These are phyloP conservation scores for Octodon degus DNA, from an alignment of 2,113 vertebrate genomes.

Conservation along the genomic window DNA sequence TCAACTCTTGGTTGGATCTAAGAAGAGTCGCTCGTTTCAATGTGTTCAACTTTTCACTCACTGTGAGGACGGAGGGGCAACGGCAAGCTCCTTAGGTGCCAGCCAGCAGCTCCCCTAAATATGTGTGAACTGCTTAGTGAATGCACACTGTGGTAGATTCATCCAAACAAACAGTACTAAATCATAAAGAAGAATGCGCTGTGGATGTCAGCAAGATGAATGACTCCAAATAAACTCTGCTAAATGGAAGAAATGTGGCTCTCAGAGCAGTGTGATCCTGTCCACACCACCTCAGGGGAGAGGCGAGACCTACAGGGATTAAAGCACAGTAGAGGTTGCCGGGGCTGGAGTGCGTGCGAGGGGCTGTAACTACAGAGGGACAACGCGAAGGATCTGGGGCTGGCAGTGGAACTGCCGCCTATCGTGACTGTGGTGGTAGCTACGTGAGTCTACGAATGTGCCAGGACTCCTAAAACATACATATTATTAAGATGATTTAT, in stretches of 20 bases:
- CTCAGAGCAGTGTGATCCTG: not conserved
- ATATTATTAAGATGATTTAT: not conserved
- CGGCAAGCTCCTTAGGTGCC: not conserved
- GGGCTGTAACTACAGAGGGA: not conserved
- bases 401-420: not conserved
- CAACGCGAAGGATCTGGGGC: not conserved
- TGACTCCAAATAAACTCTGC: not conserved
- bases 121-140: not conserved
- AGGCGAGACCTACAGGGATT: not conserved
- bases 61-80: not conserved
- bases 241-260: not conserved
- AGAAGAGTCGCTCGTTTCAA: constrained; percentile 4
- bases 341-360: not conserved
- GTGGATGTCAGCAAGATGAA: not conserved
- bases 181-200: not conserved
- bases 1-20: not conserved
- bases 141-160: not conserved
- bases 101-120: not conserved
- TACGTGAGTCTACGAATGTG: not conserved
- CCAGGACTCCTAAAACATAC: not conserved
- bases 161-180: not conserved
- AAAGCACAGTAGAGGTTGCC: not conserved
- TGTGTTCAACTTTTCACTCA: not conserved
- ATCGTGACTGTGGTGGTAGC: not conserved
- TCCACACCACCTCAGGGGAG: not conserved